Base-by-base conservation (phyloP, 1,140 invertebrate genomes). In the Berghia stephanieae region DNA sequence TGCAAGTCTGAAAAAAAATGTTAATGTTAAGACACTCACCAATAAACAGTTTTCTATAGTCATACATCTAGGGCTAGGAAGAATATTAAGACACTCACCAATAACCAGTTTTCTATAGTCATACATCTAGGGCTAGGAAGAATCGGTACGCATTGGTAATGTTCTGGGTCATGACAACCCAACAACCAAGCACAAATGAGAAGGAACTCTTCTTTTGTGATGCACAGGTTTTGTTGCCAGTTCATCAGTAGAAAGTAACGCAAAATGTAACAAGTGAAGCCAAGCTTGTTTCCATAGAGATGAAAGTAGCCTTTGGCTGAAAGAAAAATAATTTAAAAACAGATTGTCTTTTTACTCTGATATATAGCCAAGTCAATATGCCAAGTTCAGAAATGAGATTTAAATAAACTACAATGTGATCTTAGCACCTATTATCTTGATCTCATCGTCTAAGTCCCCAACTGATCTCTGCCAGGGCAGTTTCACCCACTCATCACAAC, bases 191-290 rank as follows among this genome's bases (percentile, higher is more conserved):
- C 85, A 49, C 80, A 74, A 21, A 88, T 24, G 13, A 84, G 83
- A 3, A 87, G 76, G 72, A 87, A 89, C 80, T 89, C 87, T 68
- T 83, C 77, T 31, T 84, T 80, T 16, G 79, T 79, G 1, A 89
- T 49, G 69, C 78, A 68, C 27, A 89, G 81, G 74, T 87, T 86
- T 55, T 78, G 71, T 1, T 79, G 82, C 85, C 85, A 85, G 83
- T 86, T 88, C 40, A 86, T 78, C 13, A 83, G 27, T 1, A 89
- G 80, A 78, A 89, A 88, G 76, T 87, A 89, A 2, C 88, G 82
- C 18, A 88, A 78, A 3, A 87, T 27, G 68, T 85, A 84, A 42
- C 82, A 83, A 2, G 83, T 81, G 75, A 88, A 88, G 6, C 87
- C 86, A 74, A 78, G 85, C 67, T 83, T 83, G 5, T 84, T 73